These are phyloP conservation scores for Dreissena polymorpha DNA, from an alignment of 1,140 invertebrate species.

Conservation along the genomic window DNA sequence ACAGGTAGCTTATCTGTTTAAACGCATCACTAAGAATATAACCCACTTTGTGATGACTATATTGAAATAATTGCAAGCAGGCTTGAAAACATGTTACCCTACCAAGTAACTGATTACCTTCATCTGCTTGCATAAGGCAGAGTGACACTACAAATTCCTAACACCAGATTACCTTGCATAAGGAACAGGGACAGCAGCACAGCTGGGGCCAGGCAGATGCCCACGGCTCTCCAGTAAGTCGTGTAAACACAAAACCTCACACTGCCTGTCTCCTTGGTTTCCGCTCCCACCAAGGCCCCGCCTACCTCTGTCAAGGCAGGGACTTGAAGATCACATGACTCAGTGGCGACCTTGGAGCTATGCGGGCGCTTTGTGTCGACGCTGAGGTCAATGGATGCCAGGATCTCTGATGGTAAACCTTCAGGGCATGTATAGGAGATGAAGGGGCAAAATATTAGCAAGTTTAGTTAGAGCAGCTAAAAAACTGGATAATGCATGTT, in stretches of 20 bases:
- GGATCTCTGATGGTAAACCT: conserved; percentile 69
- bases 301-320: conserved; percentile 28
- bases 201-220: conserved; percentile 84
- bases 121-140: conserved; percentile 20
- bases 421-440: no score
- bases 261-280: conserved; percentile 78
- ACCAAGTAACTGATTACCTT: neutral
- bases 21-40: no score
- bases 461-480: no score
- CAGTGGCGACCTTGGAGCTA: neutral
- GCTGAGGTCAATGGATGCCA: conserved; percentile 53
- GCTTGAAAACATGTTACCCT: no score
- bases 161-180: conserved; percentile 81
- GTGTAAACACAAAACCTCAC: conserved; percentile 85
- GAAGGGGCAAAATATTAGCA: no score
- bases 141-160: neutral
- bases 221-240: conserved; percentile 90
- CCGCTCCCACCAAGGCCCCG: conserved; percentile 69
- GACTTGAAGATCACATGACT: conserved; percentile 13
- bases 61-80: no score
- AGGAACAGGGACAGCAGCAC: conserved; percentile 84
- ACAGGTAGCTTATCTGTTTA: no score
- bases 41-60: no score
- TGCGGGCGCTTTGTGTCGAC: conserved; percentile 10
- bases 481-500: no score